Percentiles rank a stretch among this genome's conserved stretches.
Conservation (phyloP, 2,888 invertebrate species). For the Apamea anceps region DNA sequence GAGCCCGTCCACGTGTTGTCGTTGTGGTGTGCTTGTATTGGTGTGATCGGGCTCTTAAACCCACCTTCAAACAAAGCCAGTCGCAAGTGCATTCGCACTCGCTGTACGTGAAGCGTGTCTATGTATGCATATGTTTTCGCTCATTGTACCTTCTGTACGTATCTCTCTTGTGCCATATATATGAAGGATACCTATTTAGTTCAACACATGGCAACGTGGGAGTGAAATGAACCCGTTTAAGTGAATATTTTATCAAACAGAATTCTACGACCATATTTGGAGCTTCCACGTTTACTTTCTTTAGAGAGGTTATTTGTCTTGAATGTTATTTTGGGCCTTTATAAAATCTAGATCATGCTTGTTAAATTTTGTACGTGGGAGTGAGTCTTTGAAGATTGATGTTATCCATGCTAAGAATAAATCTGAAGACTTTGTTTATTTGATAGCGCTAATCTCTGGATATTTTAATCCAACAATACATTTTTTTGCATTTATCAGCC, state of each 20-base stretch:
- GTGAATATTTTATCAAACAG: slow-evolving; percentile 60
- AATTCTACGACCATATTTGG: slow-evolving; percentile 41
- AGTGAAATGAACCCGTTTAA: slow-evolving; percentile 52
- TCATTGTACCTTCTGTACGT: neutral
- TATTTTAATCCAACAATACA: too few species aligned
- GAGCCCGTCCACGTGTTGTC: neutral
- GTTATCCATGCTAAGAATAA: neutral
- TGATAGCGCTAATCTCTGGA: neutral
- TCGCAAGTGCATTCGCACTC: too few species aligned
- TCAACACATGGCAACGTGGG: slow-evolving; percentile 31
- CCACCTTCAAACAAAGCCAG: neutral
- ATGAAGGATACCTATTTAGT: slow-evolving; percentile 14
- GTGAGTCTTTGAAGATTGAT: slow-evolving; percentile 1
- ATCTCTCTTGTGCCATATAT: neutral
- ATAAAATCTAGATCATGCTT: slow-evolving; percentile 12
- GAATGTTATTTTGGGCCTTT: slow-evolving; percentile 36
- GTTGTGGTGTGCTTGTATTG: neutral
- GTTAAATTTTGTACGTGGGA: neutral
- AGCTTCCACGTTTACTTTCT: slow-evolving; percentile 36
- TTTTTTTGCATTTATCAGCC: neutral
- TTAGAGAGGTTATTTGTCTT: slow-evolving; percentile 9
- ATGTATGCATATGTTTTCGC: neutral
- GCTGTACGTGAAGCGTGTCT: neutral
- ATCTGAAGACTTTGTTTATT: neutral
- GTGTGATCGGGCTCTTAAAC: neutral